Conservation (phyloP, 2,888 invertebrate genomes). For the Xestoiulus laeticollis region DNA sequence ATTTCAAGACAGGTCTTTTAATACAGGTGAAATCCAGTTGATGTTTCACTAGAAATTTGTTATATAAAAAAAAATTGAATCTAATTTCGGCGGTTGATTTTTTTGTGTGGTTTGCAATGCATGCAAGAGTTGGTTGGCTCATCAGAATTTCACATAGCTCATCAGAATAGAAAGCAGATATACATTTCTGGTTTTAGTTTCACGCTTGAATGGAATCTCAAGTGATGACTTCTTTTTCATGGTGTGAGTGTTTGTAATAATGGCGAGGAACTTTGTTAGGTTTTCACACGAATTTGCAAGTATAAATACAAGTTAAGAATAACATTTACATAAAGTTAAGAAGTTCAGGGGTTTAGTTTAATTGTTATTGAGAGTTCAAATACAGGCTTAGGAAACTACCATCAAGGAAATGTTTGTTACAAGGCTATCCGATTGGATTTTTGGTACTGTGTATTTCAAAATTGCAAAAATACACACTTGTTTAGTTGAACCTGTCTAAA, state of each 20-base stretch:
- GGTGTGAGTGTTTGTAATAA: neutral
- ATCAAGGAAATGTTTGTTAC: too few relatives aligned
- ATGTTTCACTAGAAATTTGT: neutral
- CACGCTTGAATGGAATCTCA: constrained; percentile 17
- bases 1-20: constrained; percentile 21
- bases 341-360: too few relatives aligned
- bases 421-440: too few relatives aligned
- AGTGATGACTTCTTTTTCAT: neutral
- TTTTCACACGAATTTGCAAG: neutral
- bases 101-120: neutral
- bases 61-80: neutral
- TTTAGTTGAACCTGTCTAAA: too few relatives aligned
- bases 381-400: too few relatives aligned
- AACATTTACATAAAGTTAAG: too few relatives aligned
- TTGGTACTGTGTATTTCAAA: too few relatives aligned
- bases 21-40: constrained; percentile 23
- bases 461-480: too few relatives aligned
- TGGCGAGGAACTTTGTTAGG: neutral
- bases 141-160: neutral
- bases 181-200: constrained; percentile 2
- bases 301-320: neutral
- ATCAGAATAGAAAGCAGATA: neutral
- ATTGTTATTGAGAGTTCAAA: too few relatives aligned
- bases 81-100: neutral
- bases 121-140: neutral